Percentiles rank a stretch among this genome's conserved stretches.
Conservation (phyloP, 2,797 vertebrate genomes). For the Chrysocyon brachyurus region DNA sequence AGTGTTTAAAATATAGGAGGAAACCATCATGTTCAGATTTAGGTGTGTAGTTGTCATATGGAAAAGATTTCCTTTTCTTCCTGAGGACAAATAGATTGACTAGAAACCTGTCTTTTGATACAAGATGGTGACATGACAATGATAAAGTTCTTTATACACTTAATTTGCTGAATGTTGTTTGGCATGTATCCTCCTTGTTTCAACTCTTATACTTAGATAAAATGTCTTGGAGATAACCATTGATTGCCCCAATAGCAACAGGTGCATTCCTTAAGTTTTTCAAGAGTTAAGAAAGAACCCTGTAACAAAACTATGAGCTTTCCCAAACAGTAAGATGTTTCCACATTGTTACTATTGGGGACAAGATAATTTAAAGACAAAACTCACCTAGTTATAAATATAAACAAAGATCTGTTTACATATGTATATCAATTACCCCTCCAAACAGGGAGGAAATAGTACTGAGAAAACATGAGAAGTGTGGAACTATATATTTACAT, state of each 20-base stretch:
- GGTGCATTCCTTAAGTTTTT: background rate
- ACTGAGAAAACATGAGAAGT: background rate
- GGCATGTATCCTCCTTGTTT: background rate
- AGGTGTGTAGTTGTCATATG: background rate
- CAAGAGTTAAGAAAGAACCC: background rate
- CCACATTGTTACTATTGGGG: background rate
- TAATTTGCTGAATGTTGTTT: background rate
- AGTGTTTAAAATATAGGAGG: background rate
- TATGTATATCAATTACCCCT: background rate
- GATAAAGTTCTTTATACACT: background rate
- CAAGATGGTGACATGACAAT: background rate
- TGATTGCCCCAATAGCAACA: no score
- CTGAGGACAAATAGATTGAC: background rate
- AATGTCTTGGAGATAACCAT: background rate
- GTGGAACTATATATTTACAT: background rate
- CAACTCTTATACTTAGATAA: background rate
- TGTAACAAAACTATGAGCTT: background rate
- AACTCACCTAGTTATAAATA: background rate
- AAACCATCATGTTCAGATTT: background rate
- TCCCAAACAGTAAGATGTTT: background rate
- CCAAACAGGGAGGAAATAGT: background rate
- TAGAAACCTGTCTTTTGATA: background rate
- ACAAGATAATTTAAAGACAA: background rate
- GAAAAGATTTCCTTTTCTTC: background rate
- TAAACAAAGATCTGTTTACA: background rate